A percentile compares a stretch with the other conserved stretches of the same genome.
These are phyloP conservation scores for Tetrao urogallus DNA, from an alignment of 2,113 vertebrate genomes.

Conservation along the genomic window DNA sequence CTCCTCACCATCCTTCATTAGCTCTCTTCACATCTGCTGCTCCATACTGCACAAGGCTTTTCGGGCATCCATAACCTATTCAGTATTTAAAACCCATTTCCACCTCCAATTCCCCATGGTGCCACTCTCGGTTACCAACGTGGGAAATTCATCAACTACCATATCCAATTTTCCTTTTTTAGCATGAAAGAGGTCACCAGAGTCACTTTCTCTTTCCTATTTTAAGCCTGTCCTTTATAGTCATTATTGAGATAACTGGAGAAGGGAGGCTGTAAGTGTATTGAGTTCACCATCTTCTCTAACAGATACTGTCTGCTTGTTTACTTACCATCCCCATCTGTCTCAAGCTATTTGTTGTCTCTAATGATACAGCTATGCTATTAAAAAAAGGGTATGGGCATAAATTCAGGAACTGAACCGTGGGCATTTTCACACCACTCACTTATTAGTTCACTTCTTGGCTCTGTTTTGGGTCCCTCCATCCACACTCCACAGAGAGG, in stretches of 20 bases:
- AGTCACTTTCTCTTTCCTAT: not conserved
- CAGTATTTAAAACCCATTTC: not conserved
- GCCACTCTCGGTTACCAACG: not conserved
- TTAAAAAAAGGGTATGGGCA: not conserved
- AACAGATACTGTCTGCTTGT: not conserved
- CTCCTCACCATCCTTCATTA: not conserved
- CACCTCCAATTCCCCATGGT: rapidly evolving
- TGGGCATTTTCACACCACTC: not conserved
- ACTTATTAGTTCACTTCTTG: not conserved
- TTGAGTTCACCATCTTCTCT: not conserved
- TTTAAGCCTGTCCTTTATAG: not conserved
- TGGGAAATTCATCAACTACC: not conserved
- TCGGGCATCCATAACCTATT: not conserved
- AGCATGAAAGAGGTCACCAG: not conserved
- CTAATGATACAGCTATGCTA: not conserved
- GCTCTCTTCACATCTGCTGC: not conserved
- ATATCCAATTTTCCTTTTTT: not conserved
- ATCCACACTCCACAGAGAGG: not conserved
- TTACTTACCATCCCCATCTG: not conserved
- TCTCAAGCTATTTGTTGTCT: not conserved
- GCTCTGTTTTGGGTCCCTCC: not conserved
- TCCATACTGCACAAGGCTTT: not conserved
- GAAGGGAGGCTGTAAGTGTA: not conserved
- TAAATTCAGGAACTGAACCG: not conserved
- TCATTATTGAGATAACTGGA: not conserved